These are phyloP conservation scores for Drosophila quinaria DNA, from an alignment of 2,888 invertebrate species.

Conservation along the genomic window DNA sequence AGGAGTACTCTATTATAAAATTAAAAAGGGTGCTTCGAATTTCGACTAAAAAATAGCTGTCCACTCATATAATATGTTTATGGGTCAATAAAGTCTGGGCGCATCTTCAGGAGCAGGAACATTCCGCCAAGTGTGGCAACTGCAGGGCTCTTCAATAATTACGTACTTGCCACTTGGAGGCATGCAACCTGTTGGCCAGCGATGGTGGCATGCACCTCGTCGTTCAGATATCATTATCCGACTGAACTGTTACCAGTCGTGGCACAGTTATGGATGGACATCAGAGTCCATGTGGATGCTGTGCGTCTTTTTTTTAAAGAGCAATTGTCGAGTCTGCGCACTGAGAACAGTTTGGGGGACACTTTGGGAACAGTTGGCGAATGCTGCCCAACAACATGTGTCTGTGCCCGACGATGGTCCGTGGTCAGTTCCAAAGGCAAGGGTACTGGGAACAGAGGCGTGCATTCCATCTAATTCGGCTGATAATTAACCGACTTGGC, in stretches of 20 bases:
- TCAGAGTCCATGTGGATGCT: conserved; percentile 66
- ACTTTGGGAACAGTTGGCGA: conserved; percentile 39
- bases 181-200: conserved; percentile 40
- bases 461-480: conserved; percentile 42
- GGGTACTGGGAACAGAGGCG: conserved; percentile 1
- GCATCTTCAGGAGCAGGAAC: neutral
- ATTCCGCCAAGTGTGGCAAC: conserved; percentile 6
- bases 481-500: conserved; percentile 52
- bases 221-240: conserved; percentile 11
- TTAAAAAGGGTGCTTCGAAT: conserved; percentile 5
- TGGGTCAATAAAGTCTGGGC: conserved; percentile 43
- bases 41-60: neutral
- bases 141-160: conserved; percentile 12
- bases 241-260: conserved; percentile 33
- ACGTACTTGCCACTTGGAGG: conserved; percentile 20
- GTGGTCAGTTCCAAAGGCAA: neutral
- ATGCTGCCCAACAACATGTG: conserved; percentile 4
- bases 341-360: conserved; percentile 35
- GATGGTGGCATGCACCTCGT: conserved; percentile 11
- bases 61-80: conserved; percentile 28
- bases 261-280: neutral
- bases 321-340: conserved; percentile 53
- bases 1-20: neutral
- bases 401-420: neutral
- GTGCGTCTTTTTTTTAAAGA: conserved; percentile 43